Evolutionary conservation across 2,113 vertebrate genomes (phyloP), one percentile per base, ranked within the genome.

Genomic region (Myrmecobius fasciatus): DNA sequence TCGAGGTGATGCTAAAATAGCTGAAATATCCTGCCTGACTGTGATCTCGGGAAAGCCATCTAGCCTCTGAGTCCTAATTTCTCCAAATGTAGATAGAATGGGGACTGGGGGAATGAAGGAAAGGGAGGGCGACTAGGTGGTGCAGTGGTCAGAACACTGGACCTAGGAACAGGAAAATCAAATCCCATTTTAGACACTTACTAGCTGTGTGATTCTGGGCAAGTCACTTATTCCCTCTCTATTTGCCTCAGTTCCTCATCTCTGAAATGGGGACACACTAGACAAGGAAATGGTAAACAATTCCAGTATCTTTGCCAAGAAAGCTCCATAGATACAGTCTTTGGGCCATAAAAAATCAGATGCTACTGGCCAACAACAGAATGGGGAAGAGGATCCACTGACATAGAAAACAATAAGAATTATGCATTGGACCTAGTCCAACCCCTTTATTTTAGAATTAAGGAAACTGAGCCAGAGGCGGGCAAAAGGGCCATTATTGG

Each of bases 31-130:
- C 93, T 91, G 91, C 52, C 31, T 93, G 25, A 52, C 51, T 75
- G 25, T 54, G 51, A 92, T 36, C 88, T 91, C 49, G 22, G 49
- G 52, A 49, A 93, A 90, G 49, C 91, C 60, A 93, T 91, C 28
- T 60, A 94, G 25, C 25, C 51, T 92, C 91, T 95, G 90, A 89
- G 22, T 14, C 7, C 75, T n/a, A 53, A 24, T 88, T 93, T 49
- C 89, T 25, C 89, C 17, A 17, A 54, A 47, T 89, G 25, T 54
- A 25, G 56, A 24, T 67, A 25, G 56, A 26, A 43, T 14, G 2
- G 56, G 91, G 89, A 53, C 17, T 24, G 56, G 56, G 56, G 54
- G 8, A 26, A 11, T 3, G 3, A 36, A 67, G 25, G 54, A 56
- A 26, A 26, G 53, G 60, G n/a, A 8, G 1, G 7, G n/a, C 0